These are phyloP conservation scores for Limnodromus scolopaceus DNA, from an alignment of 2,797 vertebrate species.

Conservation along the genomic window DNA sequence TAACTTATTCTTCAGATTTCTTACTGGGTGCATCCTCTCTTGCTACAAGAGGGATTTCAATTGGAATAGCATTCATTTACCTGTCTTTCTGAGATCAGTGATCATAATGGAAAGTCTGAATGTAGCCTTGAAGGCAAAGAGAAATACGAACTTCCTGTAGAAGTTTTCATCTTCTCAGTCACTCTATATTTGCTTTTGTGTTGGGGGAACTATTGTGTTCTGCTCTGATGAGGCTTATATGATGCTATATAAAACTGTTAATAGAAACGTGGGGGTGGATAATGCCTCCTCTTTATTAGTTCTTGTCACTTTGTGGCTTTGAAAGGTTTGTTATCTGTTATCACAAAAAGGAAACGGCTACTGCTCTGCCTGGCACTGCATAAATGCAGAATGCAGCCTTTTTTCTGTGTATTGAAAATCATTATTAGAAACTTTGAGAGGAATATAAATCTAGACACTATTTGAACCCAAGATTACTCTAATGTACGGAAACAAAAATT, in stretches of 20 bases:
- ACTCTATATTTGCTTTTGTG: neutral
- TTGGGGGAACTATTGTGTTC: neutral
- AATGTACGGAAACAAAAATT: neutral
- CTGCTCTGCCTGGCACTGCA: neutral
- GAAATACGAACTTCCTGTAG: neutral
- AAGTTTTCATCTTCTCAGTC: neutral
- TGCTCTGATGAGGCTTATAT: neutral
- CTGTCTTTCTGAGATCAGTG: neutral
- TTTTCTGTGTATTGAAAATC: neutral
- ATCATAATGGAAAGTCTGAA: neutral
- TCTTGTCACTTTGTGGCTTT: constrained; percentile 41
- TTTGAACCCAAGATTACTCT: neutral
- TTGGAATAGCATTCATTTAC: neutral
- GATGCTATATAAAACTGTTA: neutral
- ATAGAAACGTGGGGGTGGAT: neutral
- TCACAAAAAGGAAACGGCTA: neutral
- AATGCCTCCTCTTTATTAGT: constrained; percentile 31
- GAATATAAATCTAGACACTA: neutral
- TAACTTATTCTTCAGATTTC: neutral
- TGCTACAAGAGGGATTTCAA: neutral
- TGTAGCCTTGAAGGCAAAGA: neutral
- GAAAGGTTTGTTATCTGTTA: constrained; percentile 29
- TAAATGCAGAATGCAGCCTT: constrained; percentile 7
- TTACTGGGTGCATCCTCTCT: neutral
- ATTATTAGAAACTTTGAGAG: neutral